Evolutionary conservation across 2,888 invertebrate species (phyloP).

Genomic region (Spialia ferax): DNA sequence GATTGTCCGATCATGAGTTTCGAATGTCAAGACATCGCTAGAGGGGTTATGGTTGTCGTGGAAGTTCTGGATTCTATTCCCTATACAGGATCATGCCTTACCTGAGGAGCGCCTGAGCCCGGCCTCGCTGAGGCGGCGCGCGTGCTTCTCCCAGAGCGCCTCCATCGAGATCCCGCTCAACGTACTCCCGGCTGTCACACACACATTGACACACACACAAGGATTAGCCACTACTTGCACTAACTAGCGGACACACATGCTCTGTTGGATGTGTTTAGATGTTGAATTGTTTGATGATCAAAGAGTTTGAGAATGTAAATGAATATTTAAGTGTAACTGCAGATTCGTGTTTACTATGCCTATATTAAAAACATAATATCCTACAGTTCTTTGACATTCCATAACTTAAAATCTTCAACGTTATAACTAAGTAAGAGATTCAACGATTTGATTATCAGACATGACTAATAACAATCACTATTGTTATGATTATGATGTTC

Average conservation of each 20-base stretch:
- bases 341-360: background rate
- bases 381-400: background rate
- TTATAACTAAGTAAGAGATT: background rate
- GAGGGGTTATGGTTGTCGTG: slow-evolving; percentile 17
- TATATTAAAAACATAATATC: background rate
- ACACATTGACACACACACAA: slow-evolving; percentile 81
- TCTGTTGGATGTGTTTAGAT: slow-evolving; percentile 5
- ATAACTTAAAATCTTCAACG: background rate
- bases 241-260: slow-evolving; percentile 52
- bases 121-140: slow-evolving; percentile 91
- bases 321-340: slow-evolving; percentile 1
- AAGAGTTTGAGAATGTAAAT: background rate
- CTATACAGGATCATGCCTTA: slow-evolving; percentile 68
- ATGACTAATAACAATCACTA: slow-evolving; percentile 63
- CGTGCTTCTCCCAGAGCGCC: slow-evolving; percentile 91
- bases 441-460: slow-evolving; percentile 51
- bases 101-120: slow-evolving; percentile 92
- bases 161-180: slow-evolving; percentile 90
- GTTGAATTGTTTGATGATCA: slow-evolving; percentile 12
- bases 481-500: slow-evolving; percentile 51
- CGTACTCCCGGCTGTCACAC: slow-evolving; percentile 84
- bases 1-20: background rate
- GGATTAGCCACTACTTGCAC: slow-evolving; percentile 77
- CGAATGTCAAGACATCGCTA: background rate
- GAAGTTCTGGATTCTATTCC: slow-evolving; percentile 39